Percentiles rank a stretch among this genome's conserved stretches.
Evolutionary conservation across 2,797 vertebrate species (phyloP).

Genomic region (Pitangus sulphuratus): DNA sequence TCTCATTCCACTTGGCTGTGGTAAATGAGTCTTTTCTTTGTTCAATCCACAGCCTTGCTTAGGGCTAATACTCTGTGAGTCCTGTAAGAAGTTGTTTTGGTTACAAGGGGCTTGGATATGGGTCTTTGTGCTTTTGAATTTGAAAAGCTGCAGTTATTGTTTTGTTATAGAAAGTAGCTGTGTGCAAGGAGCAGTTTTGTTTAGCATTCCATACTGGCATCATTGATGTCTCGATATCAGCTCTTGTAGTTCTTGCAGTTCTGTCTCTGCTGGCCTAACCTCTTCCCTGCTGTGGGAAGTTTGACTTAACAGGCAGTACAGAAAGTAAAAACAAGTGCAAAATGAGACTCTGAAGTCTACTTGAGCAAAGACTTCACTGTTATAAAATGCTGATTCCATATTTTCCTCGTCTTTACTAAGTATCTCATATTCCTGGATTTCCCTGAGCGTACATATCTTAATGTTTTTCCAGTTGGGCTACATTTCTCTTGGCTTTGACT

Average conservation of each 20-base stretch:
- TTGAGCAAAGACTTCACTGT: not conserved
- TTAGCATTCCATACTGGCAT: not conserved
- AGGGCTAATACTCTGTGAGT: not conserved
- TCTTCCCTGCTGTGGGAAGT: not conserved
- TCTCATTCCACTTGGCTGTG: not conserved
- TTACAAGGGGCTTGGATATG: not conserved
- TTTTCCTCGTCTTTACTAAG: not conserved
- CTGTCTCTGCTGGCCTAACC: not conserved
- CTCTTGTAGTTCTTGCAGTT: not conserved
- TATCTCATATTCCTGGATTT: not conserved
- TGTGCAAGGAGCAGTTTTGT: not conserved
- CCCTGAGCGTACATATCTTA: rapidly evolving
- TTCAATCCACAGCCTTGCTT: not conserved
- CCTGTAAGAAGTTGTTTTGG: not conserved
- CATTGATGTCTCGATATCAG: rapidly evolving
- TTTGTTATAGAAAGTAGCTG: not conserved
- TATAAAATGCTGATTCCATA: not conserved
- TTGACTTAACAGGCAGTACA: not conserved
- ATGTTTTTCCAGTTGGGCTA: not conserved
- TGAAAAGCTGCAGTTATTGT: not conserved
- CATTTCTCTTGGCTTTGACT: not conserved
- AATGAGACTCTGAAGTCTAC: not conserved
- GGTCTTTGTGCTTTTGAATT: not conserved
- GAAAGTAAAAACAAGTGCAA: not conserved
- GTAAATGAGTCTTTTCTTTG: not conserved